A percentile compares a stretch with the other conserved stretches of the same genome.
Conservation (phyloP, 2,888 invertebrate species). For the Drosophila tanythrix region DNA sequence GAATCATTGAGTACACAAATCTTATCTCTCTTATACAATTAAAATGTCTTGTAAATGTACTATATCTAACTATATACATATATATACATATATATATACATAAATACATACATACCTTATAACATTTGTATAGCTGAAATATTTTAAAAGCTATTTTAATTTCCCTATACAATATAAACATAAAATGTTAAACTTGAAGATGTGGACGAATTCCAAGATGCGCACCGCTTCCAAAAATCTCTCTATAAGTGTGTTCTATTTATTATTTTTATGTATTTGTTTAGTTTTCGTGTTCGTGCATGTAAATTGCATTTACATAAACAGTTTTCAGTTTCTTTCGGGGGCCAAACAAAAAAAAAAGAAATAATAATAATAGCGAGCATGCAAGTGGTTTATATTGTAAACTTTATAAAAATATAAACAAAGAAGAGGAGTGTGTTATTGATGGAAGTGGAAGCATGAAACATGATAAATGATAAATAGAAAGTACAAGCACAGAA, state of each 20-base stretch:
- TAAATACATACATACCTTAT: constrained; percentile 45
- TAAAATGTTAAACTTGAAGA: constrained; percentile 61
- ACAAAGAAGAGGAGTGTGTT: constrained; percentile 46
- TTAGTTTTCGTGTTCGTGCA: constrained; percentile 44
- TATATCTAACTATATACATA: constrained; percentile 57
- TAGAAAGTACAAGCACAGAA: constrained; percentile 59
- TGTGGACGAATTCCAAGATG: constrained; percentile 28
- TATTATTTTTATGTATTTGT: constrained; percentile 13
- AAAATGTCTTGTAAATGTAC: constrained; percentile 72
- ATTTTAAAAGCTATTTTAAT: constrained; percentile 58
- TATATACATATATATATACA: constrained; percentile 39
- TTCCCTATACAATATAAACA: constrained; percentile 50
- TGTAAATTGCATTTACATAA: constrained; percentile 68
- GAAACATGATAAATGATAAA: constrained; percentile 36
- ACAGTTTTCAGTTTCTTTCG: constrained; percentile 82
- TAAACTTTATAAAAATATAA: constrained; percentile 29
- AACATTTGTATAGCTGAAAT: constrained; percentile 61
- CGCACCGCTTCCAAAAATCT: constrained; percentile 53
- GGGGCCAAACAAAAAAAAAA: constrained; percentile 80
- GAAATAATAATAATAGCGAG: constrained; percentile 45
- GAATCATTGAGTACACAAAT: constrained; percentile 37
- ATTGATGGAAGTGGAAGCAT: constrained; percentile 42
- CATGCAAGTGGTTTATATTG: constrained; percentile 44
- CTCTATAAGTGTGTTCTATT: constrained; percentile 30
- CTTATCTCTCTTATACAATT: constrained; percentile 31